Conservation (phyloP, 2,113 vertebrate species). For the Ifrita kowaldi region DNA sequence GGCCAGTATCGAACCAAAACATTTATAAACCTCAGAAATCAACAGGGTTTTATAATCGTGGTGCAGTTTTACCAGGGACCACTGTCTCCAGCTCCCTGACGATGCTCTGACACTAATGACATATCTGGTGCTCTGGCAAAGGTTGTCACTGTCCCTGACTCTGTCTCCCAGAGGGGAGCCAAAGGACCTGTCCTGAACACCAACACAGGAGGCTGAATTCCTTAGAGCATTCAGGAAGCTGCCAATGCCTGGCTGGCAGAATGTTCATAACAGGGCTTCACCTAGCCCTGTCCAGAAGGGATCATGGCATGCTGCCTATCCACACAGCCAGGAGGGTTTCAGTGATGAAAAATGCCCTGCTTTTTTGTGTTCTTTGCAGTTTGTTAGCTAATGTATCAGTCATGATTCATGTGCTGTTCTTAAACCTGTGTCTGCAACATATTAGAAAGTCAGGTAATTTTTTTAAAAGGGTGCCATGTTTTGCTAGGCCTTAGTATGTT, state of each 20-base stretch:
- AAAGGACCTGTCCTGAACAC: neutral
- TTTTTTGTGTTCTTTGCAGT: neutral
- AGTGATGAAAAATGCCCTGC: neutral
- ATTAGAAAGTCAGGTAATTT: neutral
- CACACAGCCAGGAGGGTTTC: neutral
- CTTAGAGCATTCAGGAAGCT: neutral
- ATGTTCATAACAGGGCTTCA: neutral
- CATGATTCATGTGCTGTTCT: neutral
- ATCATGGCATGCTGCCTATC: neutral
- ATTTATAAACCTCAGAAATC: neutral
- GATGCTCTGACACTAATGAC: neutral
- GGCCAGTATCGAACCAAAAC: too few relatives aligned
- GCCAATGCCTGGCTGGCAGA: neutral
- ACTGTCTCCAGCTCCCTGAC: neutral
- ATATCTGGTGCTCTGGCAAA: neutral
- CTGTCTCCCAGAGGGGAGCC: neutral
- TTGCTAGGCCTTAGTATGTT: neutral
- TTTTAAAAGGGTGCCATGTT: neutral
- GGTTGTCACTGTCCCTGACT: too few relatives aligned
- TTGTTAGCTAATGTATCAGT: neutral
- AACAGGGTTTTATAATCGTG: neutral
- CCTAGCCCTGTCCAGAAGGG: neutral
- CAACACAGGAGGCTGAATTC: neutral
- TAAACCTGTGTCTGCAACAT: accelerated
- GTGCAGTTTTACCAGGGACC: neutral